Conservation (phyloP, 2,113 vertebrate genomes). For the Channa maculata region DNA sequence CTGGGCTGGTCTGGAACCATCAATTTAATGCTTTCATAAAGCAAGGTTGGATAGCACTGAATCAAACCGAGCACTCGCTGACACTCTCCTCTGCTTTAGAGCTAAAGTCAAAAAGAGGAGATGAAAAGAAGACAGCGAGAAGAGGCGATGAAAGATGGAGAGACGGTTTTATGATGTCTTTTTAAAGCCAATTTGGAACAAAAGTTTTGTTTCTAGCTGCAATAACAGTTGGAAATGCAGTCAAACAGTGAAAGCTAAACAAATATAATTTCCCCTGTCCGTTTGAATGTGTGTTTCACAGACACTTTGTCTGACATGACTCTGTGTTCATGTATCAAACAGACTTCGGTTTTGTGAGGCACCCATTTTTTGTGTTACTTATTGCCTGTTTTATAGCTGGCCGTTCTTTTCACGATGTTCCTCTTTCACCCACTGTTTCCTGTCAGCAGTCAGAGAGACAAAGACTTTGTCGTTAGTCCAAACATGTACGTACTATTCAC, state of each 20-base stretch:
- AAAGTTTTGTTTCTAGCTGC: slow-evolving; percentile 77
- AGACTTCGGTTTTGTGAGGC: slow-evolving; percentile 51
- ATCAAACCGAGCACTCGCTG: slow-evolving; percentile 72
- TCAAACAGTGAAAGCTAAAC: slow-evolving; percentile 59
- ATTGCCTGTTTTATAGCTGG: slow-evolving; percentile 59
- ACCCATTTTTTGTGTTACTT: slow-evolving; percentile 29
- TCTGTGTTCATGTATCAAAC: slow-evolving; percentile 53
- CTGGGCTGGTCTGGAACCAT: slow-evolving; percentile 86
- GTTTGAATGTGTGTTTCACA: slow-evolving; percentile 40
- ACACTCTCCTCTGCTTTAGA: slow-evolving; percentile 92
- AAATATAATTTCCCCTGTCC: slow-evolving; percentile 58
- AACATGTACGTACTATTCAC: slow-evolving; percentile 45
- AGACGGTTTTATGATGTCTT: slow-evolving; percentile 71
- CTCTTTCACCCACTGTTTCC: slow-evolving; percentile 63
- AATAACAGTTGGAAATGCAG: slow-evolving; percentile 65
- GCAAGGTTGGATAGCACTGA: slow-evolving; percentile 84
- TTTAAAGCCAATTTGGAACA: slow-evolving; percentile 75
- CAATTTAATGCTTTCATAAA: slow-evolving; percentile 89
- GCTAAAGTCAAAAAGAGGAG: slow-evolving; percentile 92
- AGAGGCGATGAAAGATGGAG: slow-evolving; percentile 73
- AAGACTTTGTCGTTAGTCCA: slow-evolving; percentile 54
- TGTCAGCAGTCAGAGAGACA: slow-evolving; percentile 49
- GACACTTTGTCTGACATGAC: slow-evolving; percentile 41
- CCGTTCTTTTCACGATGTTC: slow-evolving; percentile 52
- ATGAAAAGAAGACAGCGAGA: slow-evolving; percentile 88